Evolutionary conservation across 2,888 invertebrate species (phyloP).

Genomic region (Dorcus parallelipipedus): DNA sequence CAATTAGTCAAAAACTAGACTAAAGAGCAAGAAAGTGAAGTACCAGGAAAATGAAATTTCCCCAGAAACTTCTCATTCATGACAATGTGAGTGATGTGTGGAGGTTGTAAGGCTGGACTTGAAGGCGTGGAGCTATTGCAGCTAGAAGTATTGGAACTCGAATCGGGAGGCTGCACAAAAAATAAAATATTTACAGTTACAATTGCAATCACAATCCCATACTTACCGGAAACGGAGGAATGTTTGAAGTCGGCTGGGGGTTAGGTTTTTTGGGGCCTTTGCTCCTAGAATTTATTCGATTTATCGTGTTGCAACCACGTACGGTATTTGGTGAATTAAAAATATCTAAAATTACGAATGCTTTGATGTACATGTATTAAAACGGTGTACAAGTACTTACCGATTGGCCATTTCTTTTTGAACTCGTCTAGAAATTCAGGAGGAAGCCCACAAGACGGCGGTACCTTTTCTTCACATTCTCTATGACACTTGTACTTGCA

Average conservation of each 20-base stretch:
- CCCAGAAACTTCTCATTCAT: too few species aligned
- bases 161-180: conserved; percentile 66
- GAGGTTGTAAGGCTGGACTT: conserved; percentile 71
- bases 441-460: conserved; percentile 90
- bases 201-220: background rate
- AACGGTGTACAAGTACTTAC: conserved; percentile 29
- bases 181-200: background rate
- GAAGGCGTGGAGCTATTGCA: conserved; percentile 96
- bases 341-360: conserved; percentile 23
- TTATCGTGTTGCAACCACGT: conserved; percentile 44
- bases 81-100: conserved; percentile 46
- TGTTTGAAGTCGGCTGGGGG: conserved; percentile 56
- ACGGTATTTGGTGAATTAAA: conserved; percentile 52
- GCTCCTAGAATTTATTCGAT: conserved; percentile 44
- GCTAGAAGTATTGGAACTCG: conserved; percentile 91
- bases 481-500: conserved; percentile 90
- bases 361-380: background rate
- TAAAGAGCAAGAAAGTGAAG: background rate
- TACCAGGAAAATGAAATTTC: conserved; percentile 29
- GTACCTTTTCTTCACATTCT: conserved; percentile 88
- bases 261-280: conserved; percentile 55
- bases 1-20: background rate
- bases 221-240: conserved; percentile 57
- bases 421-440: conserved; percentile 80
- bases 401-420: conserved; percentile 68